Evolutionary conservation across 2,888 invertebrate species (phyloP).

Genomic region (Hofmannophila pseudospretella): DNA sequence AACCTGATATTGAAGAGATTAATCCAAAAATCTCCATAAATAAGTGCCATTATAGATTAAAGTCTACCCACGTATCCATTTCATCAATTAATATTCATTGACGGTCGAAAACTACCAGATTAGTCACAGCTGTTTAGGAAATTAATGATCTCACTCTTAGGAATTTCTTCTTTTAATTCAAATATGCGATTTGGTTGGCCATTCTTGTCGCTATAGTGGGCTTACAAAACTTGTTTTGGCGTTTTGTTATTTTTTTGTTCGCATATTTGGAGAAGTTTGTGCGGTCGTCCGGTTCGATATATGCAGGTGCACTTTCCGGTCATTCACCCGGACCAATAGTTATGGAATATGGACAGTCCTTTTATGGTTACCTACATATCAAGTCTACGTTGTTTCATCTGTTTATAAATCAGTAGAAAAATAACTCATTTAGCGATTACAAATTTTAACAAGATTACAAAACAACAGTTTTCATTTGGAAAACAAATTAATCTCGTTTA

Average conservation of each 20-base stretch:
- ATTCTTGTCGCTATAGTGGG: background rate
- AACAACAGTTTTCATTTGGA: too few species aligned
- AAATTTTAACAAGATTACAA: too few species aligned
- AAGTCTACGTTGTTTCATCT: background rate
- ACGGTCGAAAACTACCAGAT: background rate
- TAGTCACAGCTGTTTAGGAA: background rate
- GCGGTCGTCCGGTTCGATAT: constrained; percentile 20
- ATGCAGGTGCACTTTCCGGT: constrained; percentile 59
- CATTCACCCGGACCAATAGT: constrained; percentile 56
- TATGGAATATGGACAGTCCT: constrained; percentile 29
- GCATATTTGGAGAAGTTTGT: constrained; percentile 48
- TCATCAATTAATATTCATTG: background rate
- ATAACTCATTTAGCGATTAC: too few species aligned
- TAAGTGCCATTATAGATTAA: too few species aligned
- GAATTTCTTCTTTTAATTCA: background rate
- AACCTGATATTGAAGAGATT: too few species aligned
- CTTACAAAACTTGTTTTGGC: constrained; percentile 37
- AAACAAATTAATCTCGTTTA: too few species aligned
- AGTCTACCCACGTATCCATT: background rate
- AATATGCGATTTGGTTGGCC: background rate
- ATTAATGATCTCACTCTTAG: background rate
- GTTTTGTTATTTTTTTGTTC: constrained; percentile 49
- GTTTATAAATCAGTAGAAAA: too few species aligned
- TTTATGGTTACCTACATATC: constrained; percentile 6
- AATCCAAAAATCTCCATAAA: too few species aligned